These are phyloP conservation scores for Melanotaenia pygmaea DNA, from an alignment of 2,797 vertebrate genomes.

Conservation along the genomic window DNA sequence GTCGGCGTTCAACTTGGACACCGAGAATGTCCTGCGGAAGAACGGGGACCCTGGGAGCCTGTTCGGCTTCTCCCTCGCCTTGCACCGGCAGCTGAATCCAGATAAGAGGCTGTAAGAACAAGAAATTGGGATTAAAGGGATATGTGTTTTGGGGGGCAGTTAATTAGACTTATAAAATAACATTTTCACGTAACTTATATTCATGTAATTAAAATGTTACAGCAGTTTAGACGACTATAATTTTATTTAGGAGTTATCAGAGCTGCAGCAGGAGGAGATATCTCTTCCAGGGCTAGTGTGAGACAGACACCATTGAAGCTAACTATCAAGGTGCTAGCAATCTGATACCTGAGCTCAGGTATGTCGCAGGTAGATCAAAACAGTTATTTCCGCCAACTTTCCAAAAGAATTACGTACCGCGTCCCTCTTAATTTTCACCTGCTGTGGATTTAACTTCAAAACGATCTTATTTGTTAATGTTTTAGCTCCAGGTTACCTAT, in stretches of 20 bases:
- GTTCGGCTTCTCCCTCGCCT: conserved; percentile 83
- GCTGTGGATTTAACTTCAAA: not conserved
- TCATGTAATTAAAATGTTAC: conserved; percentile 22
- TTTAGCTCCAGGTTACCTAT: conserved; percentile 45
- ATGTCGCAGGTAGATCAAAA: conserved; percentile 40
- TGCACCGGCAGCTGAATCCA: conserved; percentile 85
- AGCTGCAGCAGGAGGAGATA: not conserved
- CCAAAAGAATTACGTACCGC: not conserved
- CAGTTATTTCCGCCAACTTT: not conserved
- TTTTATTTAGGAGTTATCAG: not conserved
- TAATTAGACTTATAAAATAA: not conserved
- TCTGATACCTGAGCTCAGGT: conserved; percentile 44
- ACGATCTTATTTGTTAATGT: conserved; percentile 12
- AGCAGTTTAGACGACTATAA: not conserved
- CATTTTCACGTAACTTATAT: conserved; percentile 16
- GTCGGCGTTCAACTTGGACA: conserved; percentile 89
- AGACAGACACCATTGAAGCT: not conserved
- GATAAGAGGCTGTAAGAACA: conserved; percentile 87
- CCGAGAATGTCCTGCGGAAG: conserved; percentile 81
- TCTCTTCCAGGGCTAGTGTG: not conserved
- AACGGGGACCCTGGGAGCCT: conserved; percentile 84
- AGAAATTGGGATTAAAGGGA: not conserved
- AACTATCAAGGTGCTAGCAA: not conserved
- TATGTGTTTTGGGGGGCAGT: not conserved
- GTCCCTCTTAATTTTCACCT: not conserved